phyloP scores from a whole-genome alignment of 1,140 invertebrate species.

The Tetramorium simillimum region DNA sequence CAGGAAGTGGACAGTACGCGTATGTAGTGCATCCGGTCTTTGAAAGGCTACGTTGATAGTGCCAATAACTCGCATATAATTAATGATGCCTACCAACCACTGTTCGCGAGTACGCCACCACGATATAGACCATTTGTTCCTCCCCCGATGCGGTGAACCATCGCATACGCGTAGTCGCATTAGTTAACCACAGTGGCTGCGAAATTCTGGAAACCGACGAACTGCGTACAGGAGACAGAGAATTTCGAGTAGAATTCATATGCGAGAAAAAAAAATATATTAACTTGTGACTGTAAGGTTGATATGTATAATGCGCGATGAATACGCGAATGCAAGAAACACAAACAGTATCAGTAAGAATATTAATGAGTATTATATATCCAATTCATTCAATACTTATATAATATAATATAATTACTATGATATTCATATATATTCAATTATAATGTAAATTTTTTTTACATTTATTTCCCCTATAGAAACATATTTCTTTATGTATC shows the following conservation, averaged over 20 bases:
- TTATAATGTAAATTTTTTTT: conserved; percentile 3
- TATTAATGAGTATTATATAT: not conserved
- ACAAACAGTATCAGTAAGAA: not conserved
- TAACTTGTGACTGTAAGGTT: not conserved
- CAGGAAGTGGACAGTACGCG: conserved; percentile 54
- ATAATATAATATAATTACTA: not conserved
- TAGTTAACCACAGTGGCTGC: conserved; percentile 50
- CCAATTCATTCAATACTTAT: not conserved
- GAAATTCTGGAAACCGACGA: conserved; percentile 46
- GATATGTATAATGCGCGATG: no score
- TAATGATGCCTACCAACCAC: conserved; percentile 54
- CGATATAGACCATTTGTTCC: conserved; percentile 59
- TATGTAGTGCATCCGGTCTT: conserved; percentile 56
- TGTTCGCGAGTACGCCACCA: conserved; percentile 19
- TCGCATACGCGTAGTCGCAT: conserved; percentile 58
- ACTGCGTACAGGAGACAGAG: not conserved
- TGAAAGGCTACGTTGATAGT: conserved; percentile 54
- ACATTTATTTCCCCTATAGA: not conserved
- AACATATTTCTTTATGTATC: not conserved
- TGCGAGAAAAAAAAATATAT: not conserved
- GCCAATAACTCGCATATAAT: conserved; percentile 61
- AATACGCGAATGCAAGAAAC: not conserved
- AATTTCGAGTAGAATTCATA: conserved; percentile 19
- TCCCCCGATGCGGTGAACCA: conserved; percentile 55
- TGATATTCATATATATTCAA: not conserved